Conservation (phyloP, 2,797 vertebrate species). For the Hippopotamyrus pictus region DNA sequence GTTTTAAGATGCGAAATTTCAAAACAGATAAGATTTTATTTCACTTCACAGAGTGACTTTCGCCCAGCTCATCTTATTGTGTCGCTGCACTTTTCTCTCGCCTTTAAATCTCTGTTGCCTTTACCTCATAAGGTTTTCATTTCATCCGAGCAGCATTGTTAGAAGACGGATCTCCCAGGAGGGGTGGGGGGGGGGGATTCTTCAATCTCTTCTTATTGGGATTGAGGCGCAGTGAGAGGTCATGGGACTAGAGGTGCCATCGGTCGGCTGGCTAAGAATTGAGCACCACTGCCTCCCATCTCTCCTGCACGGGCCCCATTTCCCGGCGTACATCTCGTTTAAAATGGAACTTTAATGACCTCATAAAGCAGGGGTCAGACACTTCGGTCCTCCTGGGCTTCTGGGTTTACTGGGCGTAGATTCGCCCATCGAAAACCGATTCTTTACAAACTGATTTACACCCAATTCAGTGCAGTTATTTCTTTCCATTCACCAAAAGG, state of each 20-base stretch:
- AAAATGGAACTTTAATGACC: conserved; percentile 11
- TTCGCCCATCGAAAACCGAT: not conserved
- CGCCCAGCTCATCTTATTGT: not conserved
- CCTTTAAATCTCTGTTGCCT: not conserved
- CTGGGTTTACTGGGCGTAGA: not conserved
- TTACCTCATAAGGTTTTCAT: not conserved
- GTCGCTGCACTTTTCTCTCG: not conserved
- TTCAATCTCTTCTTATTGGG: not conserved
- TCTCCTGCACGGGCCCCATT: not conserved
- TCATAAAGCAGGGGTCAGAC: conserved; percentile 4
- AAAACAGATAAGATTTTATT: not conserved
- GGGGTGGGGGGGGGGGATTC: not conserved
- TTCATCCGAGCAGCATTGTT: not conserved
- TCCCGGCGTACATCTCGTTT: not conserved
- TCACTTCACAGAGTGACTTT: not conserved
- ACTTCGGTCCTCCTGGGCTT: not conserved
- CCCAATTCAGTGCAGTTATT: not conserved
- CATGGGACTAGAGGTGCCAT: not conserved
- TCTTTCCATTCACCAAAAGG: not conserved
- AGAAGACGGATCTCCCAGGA: not conserved
- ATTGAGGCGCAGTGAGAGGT: not conserved
- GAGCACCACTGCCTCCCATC: not conserved
- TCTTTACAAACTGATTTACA: conserved; percentile 1
- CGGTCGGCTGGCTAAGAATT: not conserved
- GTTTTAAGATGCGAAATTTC: not conserved